These are phyloP conservation scores for Albula glossodonta DNA, from an alignment of 2,113 vertebrate genomes.

Conservation along the genomic window DNA sequence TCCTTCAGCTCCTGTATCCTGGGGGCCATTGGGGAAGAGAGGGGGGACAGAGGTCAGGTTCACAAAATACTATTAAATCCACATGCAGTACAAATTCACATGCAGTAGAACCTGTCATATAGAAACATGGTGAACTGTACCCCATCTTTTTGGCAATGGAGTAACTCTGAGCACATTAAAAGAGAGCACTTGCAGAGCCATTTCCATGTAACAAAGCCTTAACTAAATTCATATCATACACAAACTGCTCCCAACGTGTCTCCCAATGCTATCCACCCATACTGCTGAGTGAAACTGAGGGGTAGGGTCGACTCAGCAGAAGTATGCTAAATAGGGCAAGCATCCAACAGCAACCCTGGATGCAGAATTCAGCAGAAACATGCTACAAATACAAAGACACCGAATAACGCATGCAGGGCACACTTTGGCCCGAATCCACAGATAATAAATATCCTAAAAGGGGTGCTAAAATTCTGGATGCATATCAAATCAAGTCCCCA, in stretches of 20 bases:
- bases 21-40: not conserved
- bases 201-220: not conserved
- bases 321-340: not conserved
- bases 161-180: not conserved
- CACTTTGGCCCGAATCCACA: not conserved
- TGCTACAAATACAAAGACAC: not conserved
- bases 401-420: not conserved
- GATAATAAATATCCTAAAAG: not conserved
- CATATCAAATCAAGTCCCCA: not conserved
- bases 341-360: not conserved
- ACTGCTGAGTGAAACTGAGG: not conserved
- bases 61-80: not conserved
- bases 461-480: not conserved
- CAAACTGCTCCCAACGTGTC: not conserved
- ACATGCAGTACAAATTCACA: not conserved
- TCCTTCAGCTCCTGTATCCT: constrained; percentile 93
- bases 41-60: too few species aligned
- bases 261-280: not conserved
- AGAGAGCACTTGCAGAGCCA: not conserved
- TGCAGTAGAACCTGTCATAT: not conserved
- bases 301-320: not conserved
- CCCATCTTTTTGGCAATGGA: not conserved
- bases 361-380: not conserved
- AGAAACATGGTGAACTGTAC: not conserved
- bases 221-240: not conserved